Base-by-base conservation (phyloP, 2,797 vertebrate species). In the Coccyzus lansbergi region DNA sequence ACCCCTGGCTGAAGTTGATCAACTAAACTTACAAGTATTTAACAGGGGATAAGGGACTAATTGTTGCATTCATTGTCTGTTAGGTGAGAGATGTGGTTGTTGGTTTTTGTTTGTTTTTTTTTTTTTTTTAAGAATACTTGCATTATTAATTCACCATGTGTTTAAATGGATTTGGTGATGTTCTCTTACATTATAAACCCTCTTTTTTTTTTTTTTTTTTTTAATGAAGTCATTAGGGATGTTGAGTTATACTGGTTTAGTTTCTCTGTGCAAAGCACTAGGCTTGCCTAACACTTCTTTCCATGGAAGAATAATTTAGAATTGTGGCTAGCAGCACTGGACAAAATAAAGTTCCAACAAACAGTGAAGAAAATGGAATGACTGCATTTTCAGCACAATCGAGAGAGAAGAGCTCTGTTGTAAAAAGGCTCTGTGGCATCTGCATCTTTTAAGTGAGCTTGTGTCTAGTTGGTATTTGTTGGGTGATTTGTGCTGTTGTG, bases 161-260 rank as follows among this genome's bases (percentile, higher is more conserved):
- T 36, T 65, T 65, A 34, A 86, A 28, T 74, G 53, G 7, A 46
- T 87, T 71, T 56, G 68, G 31, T 52, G 25, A 15, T 52, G 15
- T 26, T 62, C 31, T 89, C 15, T 40, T 56, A 34, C 13, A 10
- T 52, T 71, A 34, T 65, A 52, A 88, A 55, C 5, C 19, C 10
- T 17, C 12, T 7, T 49, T 77, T 90, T 71, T 69, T 0, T 0
- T 53, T n/a, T n/a, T n/a, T n/a, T n/a, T n/a, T n/a, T n/a, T n/a
- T n/a, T n/a, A n/a, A 20, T 3, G 3, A 71, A 53, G 24, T 71
- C 7, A 5, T 2, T 8, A 60, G 46, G 33, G 46, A 59, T 55
- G 56, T 64, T 44, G 67, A 63, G 17, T 77, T 78, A 12, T 1
- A 6, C 25, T 51, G 36, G 9, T 64, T 29, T n/a, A 38, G 19